These are phyloP conservation scores for Rhabdomys pumilio DNA, from an alignment of 2,797 vertebrate genomes.

Conservation along the genomic window DNA sequence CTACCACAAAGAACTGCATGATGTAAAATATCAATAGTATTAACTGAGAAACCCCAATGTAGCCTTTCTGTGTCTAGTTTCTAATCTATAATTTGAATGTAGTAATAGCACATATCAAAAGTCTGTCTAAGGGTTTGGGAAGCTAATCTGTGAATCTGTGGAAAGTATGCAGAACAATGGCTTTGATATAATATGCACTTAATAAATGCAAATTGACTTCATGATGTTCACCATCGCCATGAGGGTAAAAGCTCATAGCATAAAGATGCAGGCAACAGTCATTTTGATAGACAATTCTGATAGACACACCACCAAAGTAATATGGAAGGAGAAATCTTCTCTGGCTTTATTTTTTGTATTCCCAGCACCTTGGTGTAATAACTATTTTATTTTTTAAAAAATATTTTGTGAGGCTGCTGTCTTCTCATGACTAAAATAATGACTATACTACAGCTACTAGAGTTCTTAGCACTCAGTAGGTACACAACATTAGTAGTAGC, in stretches of 20 bases:
- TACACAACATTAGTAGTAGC: not conserved
- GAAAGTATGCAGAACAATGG: constrained; percentile 25
- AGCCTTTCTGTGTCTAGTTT: constrained; percentile 39
- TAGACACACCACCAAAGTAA: not conserved
- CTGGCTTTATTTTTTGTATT: constrained; percentile 40
- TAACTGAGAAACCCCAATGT: not conserved
- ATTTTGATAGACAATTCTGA: constrained; percentile 14
- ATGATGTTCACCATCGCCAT: not conserved
- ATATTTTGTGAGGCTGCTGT: not conserved
- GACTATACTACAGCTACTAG: not conserved
- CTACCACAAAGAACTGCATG: not conserved
- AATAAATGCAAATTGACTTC: constrained; percentile 31
- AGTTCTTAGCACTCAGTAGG: not conserved
- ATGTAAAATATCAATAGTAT: not conserved
- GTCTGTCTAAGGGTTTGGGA: not conserved
- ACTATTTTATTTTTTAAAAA: not conserved
- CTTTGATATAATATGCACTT: not conserved
- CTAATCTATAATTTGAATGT: constrained; percentile 31
- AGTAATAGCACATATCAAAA: constrained; percentile 28
- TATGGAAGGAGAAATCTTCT: constrained; percentile 22
- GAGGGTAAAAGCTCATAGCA: not conserved
- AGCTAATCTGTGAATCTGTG: not conserved
- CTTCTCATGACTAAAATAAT: not conserved
- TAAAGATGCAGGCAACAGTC: constrained; percentile 11
- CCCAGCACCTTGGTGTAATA: not conserved